phyloP scores from a whole-genome alignment of 2,113 vertebrate species.

The Okapia johnstoni region DNA sequence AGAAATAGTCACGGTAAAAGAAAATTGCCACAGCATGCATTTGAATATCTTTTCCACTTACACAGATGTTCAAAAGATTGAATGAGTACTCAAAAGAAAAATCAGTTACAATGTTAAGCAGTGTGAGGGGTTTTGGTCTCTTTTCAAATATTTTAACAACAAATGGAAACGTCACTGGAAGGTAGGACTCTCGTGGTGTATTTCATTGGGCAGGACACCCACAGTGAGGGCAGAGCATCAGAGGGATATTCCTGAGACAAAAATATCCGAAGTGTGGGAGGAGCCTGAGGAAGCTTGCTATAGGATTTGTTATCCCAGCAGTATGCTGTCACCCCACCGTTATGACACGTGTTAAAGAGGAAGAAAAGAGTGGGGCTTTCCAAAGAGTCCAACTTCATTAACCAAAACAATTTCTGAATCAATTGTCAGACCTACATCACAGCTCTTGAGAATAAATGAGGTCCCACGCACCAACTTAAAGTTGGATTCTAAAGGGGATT shows the following conservation, averaged over 20 bases:
- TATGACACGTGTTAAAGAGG: not conserved
- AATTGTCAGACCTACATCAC: slow-evolving; percentile 19
- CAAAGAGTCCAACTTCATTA: slow-evolving; percentile 13
- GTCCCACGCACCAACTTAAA: not conserved
- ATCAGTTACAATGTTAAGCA: not conserved
- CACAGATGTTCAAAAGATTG: not conserved
- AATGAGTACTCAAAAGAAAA: not conserved
- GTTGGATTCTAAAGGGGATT: not conserved
- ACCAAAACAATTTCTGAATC: not conserved
- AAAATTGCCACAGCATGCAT: not conserved
- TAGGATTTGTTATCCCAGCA: not conserved
- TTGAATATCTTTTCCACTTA: not conserved
- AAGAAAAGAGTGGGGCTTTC: not conserved
- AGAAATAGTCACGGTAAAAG: not conserved
- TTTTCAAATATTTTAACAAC: not conserved
- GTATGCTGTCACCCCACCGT: not conserved
- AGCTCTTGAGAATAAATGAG: not conserved
- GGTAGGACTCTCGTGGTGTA: not conserved
- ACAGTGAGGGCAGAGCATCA: not conserved
- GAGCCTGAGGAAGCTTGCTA: not conserved
- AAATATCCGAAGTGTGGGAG: not conserved
- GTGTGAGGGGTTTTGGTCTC: not conserved
- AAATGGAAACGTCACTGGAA: not conserved
- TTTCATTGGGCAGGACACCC: not conserved
- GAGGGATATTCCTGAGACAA: not conserved